Base-by-base conservation (phyloP, 1,140 invertebrate species). In the Tetramorium simillimum region DNA sequence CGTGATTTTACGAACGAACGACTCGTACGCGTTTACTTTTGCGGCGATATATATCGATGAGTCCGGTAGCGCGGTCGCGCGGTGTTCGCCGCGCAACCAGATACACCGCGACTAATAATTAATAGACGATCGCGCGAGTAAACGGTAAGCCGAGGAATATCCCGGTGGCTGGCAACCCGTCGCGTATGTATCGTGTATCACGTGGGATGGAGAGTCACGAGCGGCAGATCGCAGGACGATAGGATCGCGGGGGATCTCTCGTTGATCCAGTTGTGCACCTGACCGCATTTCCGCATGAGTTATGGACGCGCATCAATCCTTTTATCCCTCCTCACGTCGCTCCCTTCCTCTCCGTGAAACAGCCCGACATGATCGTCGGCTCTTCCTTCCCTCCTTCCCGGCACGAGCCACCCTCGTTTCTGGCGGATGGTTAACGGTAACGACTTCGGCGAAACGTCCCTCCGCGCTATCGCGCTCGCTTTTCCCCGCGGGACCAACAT, bases 191-290 rank as follows among this genome's bases (percentile, higher is more conserved):
- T 87, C 84, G 88, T 82, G 86, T 89, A 89, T 86, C 77, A 70
- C 85, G 37, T 58, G 60, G 72, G 58, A 87, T 65, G 85, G 78
- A 62, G 85, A 93, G 91, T 92, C 92, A 92, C 91, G 92, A 90
- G 53, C 69, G 69, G 88, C 12, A 92, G 92, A 92, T 93, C 62
- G 88, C 53, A 81, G 86, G 82, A 91, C 88, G 92, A 92, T 92
- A 93, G 90, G 88, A 88, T 86, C 89, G 90, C 88, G 89, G 76
- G 86, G 75, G 81, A 90, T 90, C 91, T 87, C 86, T 85, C 86
- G 82, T 88, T 93, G 93, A 94, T 94, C 94, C 92, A 94, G 92
- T 94, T 94, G 91, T 90, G 88, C 93, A 93, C 93, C 92, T 94
- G 93, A 94, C 93, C 93, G 92, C 92, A 92, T 94, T 94, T 93